Evolutionary conservation across 2,113 vertebrate genomes (phyloP).

Genomic region (Myocastor coypus): DNA sequence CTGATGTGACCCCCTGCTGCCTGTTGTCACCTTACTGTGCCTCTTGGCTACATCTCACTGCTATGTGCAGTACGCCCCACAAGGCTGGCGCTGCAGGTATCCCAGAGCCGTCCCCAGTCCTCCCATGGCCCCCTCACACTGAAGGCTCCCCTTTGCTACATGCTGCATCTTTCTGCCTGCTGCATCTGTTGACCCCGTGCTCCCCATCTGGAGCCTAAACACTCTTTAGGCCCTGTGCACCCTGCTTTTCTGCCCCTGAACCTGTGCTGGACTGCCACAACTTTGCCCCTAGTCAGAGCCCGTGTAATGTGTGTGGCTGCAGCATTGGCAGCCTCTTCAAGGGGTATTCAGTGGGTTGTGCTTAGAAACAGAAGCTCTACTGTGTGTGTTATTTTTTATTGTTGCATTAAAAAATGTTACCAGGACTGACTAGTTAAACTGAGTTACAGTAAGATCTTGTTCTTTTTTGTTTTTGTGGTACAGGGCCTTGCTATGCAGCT

Average conservation of each 20-base stretch:
- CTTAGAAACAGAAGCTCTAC: background rate
- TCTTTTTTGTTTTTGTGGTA: too few species aligned
- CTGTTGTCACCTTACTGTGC: background rate
- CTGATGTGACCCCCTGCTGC: background rate
- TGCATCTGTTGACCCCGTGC: background rate
- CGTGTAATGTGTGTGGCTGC: background rate
- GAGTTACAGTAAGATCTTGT: background rate
- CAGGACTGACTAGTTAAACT: background rate
- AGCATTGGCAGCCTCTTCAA: fast-evolving
- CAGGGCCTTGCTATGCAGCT: too few species aligned
- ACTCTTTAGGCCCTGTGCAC: background rate
- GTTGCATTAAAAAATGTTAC: background rate
- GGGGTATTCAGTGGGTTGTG: background rate
- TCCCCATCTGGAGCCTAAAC: background rate
- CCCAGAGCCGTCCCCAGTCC: background rate
- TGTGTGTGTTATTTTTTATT: background rate
- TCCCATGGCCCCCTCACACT: background rate
- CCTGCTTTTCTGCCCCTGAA: background rate
- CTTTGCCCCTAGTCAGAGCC: background rate
- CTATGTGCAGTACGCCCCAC: background rate
- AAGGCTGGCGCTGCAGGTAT: background rate
- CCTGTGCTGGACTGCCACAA: background rate
- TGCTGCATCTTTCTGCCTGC: background rate
- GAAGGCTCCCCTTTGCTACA: background rate
- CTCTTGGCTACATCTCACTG: background rate